Conservation (phyloP, 1,140 invertebrate species). For the Chrysoperla carnea region DNA sequence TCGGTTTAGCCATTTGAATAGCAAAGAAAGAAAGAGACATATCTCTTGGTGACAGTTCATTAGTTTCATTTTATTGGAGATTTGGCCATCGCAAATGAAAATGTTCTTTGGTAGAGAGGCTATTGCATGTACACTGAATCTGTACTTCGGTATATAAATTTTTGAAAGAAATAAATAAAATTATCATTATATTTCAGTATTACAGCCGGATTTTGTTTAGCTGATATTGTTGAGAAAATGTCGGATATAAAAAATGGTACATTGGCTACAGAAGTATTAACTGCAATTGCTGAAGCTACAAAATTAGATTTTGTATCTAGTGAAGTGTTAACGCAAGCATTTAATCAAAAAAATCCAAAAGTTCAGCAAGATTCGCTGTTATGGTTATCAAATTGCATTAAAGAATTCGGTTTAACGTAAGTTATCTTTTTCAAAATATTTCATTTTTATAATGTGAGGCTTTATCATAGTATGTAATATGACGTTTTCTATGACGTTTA, state of each 20-base stretch:
- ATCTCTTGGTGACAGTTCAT: no score
- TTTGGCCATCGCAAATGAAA: no score
- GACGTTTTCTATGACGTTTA: no score
- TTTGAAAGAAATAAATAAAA: background rate
- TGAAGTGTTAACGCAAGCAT: conserved; percentile 52
- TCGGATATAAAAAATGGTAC: conserved; percentile 66
- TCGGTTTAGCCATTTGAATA: no score
- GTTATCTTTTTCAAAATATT: conserved; percentile 13
- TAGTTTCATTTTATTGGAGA: no score
- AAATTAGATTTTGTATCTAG: conserved; percentile 56
- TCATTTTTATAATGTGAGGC: no score
- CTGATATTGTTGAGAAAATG: conserved; percentile 70
- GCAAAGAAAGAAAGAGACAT: no score
- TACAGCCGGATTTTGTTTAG: conserved; percentile 54
- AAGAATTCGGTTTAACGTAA: conserved; percentile 70
- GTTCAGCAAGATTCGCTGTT: conserved; percentile 69
- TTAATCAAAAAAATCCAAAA: conserved; percentile 82
- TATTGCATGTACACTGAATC: no score
- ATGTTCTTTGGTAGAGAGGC: no score
- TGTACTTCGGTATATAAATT: background rate
- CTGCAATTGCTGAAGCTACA: conserved; percentile 56
- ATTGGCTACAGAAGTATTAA: conserved; percentile 50
- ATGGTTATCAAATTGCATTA: conserved; percentile 60
- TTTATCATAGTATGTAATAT: no score
- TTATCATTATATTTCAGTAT: conserved; percentile 27